Base-by-base conservation (phyloP, 2,888 invertebrate genomes). In the Magallana nippona region DNA sequence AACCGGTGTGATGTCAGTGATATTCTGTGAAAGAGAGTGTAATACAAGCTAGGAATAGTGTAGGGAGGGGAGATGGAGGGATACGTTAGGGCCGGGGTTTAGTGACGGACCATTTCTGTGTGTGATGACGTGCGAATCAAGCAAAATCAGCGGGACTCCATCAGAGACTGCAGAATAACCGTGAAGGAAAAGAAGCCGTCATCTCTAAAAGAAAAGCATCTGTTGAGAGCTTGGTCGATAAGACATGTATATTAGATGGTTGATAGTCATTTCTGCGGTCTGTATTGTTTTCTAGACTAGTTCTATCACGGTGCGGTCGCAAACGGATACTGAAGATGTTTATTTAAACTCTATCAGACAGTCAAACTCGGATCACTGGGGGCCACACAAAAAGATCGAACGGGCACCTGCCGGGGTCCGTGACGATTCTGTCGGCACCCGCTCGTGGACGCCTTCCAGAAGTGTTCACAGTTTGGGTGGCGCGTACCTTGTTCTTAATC, bases 11-110 rank as follows among this genome's bases (percentile, higher is more conserved):
- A 71, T 71, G 5, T 15, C 32, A 13, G 32, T 32, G 27, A 71
- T 44, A 81, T 55, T 63, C 55, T 55, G 63, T 71, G n/a, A n/a
- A 63, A 17, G 56, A 81, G 81, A 22, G 81, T 81, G 81, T 19
- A 81, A 80, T 57, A 22, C 10, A 80, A 22, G 71, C 71, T 15
- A 27, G 71, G 71, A 13, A 44, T 32, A 27, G 15, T 71, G 71
- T 32, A 22, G 15, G 71, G 11, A 15, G 15, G 27, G 71, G 32
- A 71, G 71, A 71, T 60, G 60, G 60, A 19, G 71, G 22, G 19
- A 32, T 27, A 17, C 13, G 32, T 71, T 32, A 32, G 71, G 71
- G 22, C 71, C 71, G 22, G 27, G 27, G 27, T 71, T 71, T 22
- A 71, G 27, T 71, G 71, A 71, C 71, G 71, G 63, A 32, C 71